Evolutionary conservation across 2,113 vertebrate genomes (phyloP).

Genomic region (Zosterops borbonicus): DNA sequence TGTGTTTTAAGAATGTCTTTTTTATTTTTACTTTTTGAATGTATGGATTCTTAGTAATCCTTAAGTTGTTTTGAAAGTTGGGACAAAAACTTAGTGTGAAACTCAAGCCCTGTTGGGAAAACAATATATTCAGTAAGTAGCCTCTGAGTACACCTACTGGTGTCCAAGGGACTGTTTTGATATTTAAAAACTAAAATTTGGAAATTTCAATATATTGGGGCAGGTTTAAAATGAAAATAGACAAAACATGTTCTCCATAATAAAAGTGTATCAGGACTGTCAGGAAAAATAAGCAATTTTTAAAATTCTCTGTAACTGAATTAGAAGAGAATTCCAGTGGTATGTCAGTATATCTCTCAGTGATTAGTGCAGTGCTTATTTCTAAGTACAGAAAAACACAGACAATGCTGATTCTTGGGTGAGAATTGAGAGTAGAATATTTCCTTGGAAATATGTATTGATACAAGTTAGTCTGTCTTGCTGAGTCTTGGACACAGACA

Average conservation of each 20-base stretch:
- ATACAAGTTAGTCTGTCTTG: neutral
- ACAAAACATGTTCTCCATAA: neutral
- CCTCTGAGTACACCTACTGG: neutral
- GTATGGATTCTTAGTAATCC: neutral
- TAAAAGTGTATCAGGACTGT: neutral
- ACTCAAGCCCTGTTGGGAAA: neutral
- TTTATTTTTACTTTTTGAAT: neutral
- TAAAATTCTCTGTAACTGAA: neutral
- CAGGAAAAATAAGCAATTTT: neutral
- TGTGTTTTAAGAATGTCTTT: neutral
- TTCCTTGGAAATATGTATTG: neutral
- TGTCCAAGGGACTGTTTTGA: neutral
- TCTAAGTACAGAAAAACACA: neutral
- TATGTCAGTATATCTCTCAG: neutral
- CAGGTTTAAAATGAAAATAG: neutral
- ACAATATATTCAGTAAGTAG: fast-evolving
- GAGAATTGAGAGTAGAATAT: neutral
- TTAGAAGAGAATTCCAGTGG: neutral
- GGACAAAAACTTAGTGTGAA: neutral
- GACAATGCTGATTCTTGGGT: neutral
- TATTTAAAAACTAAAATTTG: neutral
- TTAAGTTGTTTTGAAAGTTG: neutral
- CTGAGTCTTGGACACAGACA: neutral
- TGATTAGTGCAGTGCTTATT: neutral
- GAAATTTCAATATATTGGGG: neutral